Base-by-base conservation (phyloP, 2,113 vertebrate genomes). In the Synodontis membranacea region DNA sequence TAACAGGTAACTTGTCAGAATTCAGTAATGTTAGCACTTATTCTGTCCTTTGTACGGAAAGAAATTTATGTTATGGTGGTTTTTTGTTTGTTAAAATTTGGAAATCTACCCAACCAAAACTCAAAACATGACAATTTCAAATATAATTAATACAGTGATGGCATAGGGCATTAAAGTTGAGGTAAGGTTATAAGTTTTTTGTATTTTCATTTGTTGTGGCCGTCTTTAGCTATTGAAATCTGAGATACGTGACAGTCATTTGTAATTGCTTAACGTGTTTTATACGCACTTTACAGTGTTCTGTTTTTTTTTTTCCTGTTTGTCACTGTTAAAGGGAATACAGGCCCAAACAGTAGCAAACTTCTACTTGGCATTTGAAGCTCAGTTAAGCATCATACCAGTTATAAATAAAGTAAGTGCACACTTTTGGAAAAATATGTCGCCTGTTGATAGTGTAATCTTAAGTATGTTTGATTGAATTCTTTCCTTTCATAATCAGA, bases 341-440 rank as follows among this genome's bases (percentile, higher is more conserved):
- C 98, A 99, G 93, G 98, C 97, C 3, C 98, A 99, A 92, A 99
- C 98, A 0, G 96, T 99, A 85, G 98, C 98, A 84, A 99, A 99
- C 90, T 99, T 99, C 93, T 99, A 97, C 90, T 94, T 99, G 83
- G 98, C 97, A 23, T 99, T 99, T 93, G 98, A 99, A 95, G 96
- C 97, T 88, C 97, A 98, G 76, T 95, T 99, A 44, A 90, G 95
- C 25, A 93, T 99, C 93, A 97, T 99, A 91, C 98, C 98, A 52
- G 95, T 99, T 85, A 96, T 99, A 93, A 99, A 99, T 91, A 99
- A 99, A 97, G 98, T 99, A 95, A 92, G 58, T 21, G 14, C n/a
- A 84, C 28, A 2, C 60, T 68, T 17, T 8, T 46, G 15, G 23
- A 8, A 8, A 12, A 10, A 83, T 44, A 64, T 54, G 11, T 64